Evolutionary conservation across 23 tunicate species (phyloP).

Genomic region (Ascidia mentula): DNA sequence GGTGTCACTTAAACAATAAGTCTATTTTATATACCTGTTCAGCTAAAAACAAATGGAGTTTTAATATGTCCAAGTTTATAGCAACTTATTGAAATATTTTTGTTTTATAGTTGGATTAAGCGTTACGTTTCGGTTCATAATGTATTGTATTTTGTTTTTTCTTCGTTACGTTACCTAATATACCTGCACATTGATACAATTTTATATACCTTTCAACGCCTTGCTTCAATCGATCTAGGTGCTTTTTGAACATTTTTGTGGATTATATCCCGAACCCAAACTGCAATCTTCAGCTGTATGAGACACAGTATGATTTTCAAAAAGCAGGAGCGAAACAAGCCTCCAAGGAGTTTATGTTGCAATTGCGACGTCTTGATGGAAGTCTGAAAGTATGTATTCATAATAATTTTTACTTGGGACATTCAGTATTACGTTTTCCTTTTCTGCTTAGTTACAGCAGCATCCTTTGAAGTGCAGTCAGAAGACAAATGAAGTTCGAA

Average conservation of each 20-base stretch:
- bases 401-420: not conserved
- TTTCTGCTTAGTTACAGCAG: not conserved
- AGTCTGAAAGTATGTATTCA: slow-evolving; percentile 53
- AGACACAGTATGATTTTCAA: slow-evolving; percentile 62
- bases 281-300: slow-evolving; percentile 48
- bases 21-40: too few species aligned
- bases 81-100: too few species aligned
- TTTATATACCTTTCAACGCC: too few species aligned
- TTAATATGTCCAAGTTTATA: too few species aligned
- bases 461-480: not conserved
- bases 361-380: slow-evolving; percentile 63
- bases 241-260: slow-evolving; percentile 83
- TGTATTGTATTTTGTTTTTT: too few species aligned
- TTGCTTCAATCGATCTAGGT: too few species aligned
- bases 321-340: slow-evolving; percentile 46
- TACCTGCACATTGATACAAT: too few species aligned
- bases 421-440: not conserved
- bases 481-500: slow-evolving; percentile 28
- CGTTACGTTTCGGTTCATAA: too few species aligned
- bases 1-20: too few species aligned
- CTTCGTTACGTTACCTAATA: too few species aligned
- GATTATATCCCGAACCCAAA: slow-evolving; percentile 71
- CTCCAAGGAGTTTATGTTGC: slow-evolving; percentile 36
- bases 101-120: too few species aligned
- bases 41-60: too few species aligned